phyloP scores from a whole-genome alignment of 2,888 invertebrate genomes.

The Spilosoma lubricipeda region DNA sequence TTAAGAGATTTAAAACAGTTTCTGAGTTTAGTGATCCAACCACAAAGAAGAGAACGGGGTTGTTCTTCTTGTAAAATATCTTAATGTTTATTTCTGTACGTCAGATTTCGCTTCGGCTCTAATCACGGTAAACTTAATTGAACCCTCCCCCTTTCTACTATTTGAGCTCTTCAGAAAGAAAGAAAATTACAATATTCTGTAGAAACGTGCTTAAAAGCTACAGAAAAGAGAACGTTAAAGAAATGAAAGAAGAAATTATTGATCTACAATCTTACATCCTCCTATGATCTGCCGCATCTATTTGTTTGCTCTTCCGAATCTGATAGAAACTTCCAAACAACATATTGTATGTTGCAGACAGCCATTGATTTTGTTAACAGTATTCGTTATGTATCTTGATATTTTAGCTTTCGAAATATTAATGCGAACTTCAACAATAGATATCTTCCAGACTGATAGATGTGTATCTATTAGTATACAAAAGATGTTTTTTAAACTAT shows the following conservation, averaged over 20 bases:
- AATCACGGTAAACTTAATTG: no score
- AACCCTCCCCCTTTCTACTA: no score
- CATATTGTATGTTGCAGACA: not conserved
- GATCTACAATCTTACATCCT: not conserved
- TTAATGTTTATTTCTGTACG: not conserved
- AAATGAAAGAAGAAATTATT: not conserved
- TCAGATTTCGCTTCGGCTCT: not conserved
- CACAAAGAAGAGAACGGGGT: not conserved
- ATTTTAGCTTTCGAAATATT: conserved; percentile 36
- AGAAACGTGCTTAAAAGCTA: no score
- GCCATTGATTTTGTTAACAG: not conserved
- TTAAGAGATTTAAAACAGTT: not conserved
- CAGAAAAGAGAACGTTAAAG: no score
- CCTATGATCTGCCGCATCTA: not conserved
- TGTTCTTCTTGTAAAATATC: not conserved
- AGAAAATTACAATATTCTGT: no score
- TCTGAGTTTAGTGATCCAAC: not conserved
- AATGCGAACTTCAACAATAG: conserved; percentile 35
- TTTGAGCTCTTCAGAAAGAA: no score
- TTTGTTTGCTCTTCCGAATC: not conserved
- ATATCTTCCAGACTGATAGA: conserved; percentile 36
- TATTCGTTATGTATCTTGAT: not conserved
- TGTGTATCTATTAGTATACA: conserved; percentile 35
- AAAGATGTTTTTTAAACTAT: conserved; percentile 23
- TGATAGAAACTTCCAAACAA: not conserved